Evolutionary conservation across 2,888 invertebrate genomes (phyloP), one percentile per base, ranked within the genome.

Genomic region (Coleophora deauratella): DNA sequence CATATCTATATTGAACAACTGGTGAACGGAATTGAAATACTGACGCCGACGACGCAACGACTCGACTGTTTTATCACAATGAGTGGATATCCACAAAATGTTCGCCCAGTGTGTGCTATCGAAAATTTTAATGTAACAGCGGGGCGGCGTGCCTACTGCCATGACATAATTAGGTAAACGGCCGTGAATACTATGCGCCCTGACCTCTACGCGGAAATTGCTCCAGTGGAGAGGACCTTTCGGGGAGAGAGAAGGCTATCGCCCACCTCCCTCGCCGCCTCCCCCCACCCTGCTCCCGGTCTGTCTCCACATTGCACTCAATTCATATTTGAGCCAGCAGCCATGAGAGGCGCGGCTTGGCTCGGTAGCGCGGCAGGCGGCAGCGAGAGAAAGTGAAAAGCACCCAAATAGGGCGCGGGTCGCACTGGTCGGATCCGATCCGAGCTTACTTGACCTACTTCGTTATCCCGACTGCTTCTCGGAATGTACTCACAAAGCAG

Each of bases 151-250:
- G n/a, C n/a, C n/a, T n/a, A n/a, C n/a, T n/a, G n/a, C n/a, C n/a
- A n/a, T n/a, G n/a, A n/a, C n/a, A n/a, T n/a, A 45, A 45, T 52
- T 52, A 48, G 49, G 49, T 45, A 50, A 46, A 46, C 42, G 48
- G 39, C 49, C 52, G 45, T 50, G 48, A 50, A 50, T 49, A 43
- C 37, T 35, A 50, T 49, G 52, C 49, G 49, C 51, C 51, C 51
- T 57, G 59, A 59, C 59, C 57, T 59, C 51, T 50, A 51, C 47
- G 42, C 41, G 28, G 41, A 47, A 48, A 54, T 47, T 46, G 50
- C 49, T 49, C 50, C 50, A 45, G 42, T 42, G 52, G 40, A 50
- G 21, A 43, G 38, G 45, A 35, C 47, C 41, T 42, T 38, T 41
- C 39, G 38, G 43, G 36, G 44, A 41, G 44, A 46, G 34, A 42